Conservation (phyloP, 1,140 invertebrate genomes). For the Goniozus legneri region DNA sequence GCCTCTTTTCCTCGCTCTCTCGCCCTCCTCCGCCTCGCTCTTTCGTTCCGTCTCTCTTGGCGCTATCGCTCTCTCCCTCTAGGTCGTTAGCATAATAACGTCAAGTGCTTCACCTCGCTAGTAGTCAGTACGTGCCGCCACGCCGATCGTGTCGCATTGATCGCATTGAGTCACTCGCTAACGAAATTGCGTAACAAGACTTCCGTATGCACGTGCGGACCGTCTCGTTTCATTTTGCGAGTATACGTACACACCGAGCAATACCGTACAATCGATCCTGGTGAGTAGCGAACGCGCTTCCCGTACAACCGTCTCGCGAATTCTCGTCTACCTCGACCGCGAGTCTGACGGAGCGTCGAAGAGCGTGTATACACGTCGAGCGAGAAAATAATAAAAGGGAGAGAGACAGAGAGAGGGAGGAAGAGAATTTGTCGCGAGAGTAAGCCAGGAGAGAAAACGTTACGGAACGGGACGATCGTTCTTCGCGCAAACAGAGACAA, state of each 20-base stretch:
- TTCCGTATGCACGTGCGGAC: background rate
- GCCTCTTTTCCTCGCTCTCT: background rate
- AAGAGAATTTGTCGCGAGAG: background rate
- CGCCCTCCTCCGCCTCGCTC: background rate
- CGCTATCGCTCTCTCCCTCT: constrained; percentile 12
- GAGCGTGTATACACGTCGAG: background rate
- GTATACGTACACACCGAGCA: background rate
- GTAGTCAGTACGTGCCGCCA: constrained; percentile 39
- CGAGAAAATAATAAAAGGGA: background rate
- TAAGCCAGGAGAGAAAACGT: background rate
- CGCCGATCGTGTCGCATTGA: constrained; percentile 34
- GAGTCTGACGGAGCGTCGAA: background rate
- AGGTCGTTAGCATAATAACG: constrained; percentile 44
- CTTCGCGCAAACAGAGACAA: background rate
- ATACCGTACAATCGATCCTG: too few species aligned
- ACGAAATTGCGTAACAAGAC: constrained; percentile 14
- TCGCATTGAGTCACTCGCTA: constrained; percentile 19
- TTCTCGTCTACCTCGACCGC: constrained; percentile 2
- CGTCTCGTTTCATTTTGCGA: background rate
- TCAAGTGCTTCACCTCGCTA: constrained; percentile 38
- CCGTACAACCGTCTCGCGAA: background rate
- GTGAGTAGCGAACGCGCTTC: background rate
- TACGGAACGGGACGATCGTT: background rate
- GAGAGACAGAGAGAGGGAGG: background rate
- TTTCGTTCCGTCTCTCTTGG: constrained; percentile 10